These are phyloP conservation scores for Sanderia malayensis DNA, from an alignment of 30 jellyfish, hydroid and myxozoan genomes.

Conservation along the genomic window DNA sequence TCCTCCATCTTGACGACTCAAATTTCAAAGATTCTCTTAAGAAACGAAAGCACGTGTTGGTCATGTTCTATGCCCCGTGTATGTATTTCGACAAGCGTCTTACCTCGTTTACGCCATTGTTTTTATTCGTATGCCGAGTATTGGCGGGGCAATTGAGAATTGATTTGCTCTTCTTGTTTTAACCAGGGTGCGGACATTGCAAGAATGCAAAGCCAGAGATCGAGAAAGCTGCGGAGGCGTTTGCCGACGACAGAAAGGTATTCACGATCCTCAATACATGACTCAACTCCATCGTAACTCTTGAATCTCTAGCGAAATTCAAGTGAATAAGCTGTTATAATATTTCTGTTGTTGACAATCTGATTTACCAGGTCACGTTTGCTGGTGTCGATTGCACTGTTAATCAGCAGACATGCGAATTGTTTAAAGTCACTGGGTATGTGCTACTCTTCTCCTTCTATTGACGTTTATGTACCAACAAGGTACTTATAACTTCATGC, in stretches of 20 bases:
- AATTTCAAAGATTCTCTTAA: constrained; percentile 73
- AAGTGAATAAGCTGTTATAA: too few relatives aligned
- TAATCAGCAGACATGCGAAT: constrained; percentile 55
- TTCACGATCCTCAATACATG: too few relatives aligned
- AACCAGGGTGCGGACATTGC: constrained; percentile 96
- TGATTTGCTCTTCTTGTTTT: too few relatives aligned
- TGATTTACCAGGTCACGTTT: constrained; percentile 68
- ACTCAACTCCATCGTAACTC: too few relatives aligned
- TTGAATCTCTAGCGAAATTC: too few relatives aligned
- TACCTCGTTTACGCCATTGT: not conserved
- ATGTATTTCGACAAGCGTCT: constrained; percentile 13
- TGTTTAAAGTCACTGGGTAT: constrained; percentile 76
- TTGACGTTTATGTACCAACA: too few relatives aligned
- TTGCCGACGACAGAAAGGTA: constrained; percentile 75
- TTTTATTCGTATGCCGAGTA: not conserved
- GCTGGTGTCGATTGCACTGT: constrained; percentile 90
- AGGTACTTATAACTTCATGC: too few relatives aligned
- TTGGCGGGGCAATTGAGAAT: too few relatives aligned
- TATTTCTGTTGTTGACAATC: too few relatives aligned
- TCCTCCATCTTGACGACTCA: constrained; percentile 72
- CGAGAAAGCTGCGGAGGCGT: constrained; percentile 71
- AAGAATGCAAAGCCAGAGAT: constrained; percentile 91
- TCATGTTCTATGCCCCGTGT: constrained; percentile 95
- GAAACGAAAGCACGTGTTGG: constrained; percentile 79
- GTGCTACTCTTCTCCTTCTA: too few relatives aligned